Conservation (phyloP, 1,140 invertebrate species). For the Sarcophaga peregrina region DNA sequence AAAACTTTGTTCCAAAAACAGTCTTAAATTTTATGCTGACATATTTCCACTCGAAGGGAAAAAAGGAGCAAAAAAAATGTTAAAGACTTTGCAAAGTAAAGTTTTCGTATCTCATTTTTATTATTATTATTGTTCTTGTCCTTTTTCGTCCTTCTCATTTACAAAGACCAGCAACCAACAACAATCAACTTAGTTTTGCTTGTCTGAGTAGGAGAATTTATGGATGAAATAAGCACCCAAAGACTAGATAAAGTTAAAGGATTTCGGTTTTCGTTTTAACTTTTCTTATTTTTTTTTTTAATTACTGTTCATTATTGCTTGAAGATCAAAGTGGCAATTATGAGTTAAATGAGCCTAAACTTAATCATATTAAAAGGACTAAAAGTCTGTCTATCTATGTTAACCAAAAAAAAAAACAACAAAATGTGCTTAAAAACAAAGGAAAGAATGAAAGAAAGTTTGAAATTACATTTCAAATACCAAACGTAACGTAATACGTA, state of each 20-base stretch:
- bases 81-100: neutral
- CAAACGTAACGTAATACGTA: too few species aligned
- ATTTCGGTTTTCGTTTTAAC: neutral
- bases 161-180: neutral
- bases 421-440: too few species aligned
- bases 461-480: too few species aligned
- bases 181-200: neutral
- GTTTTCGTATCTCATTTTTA: neutral
- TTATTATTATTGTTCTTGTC: neutral
- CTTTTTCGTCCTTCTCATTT: too few species aligned
- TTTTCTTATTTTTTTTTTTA: slow-evolving; percentile 1
- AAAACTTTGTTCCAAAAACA: too few species aligned
- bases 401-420: neutral
- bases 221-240: neutral
- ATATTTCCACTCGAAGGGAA: neutral
- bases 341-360: slow-evolving; percentile 18
- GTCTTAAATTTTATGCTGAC: too few species aligned
- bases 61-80: neutral
- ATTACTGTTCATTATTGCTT: neutral
- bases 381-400: neutral
- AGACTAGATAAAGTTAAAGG: neutral
- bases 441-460: too few species aligned
- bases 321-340: slow-evolving; percentile 22
- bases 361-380: slow-evolving; percentile 20
- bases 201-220: neutral